Percentiles rank a stretch among this genome's conserved stretches.
Evolutionary conservation across 1,140 invertebrate species (phyloP).

Genomic region (Trichonephila clavipes): DNA sequence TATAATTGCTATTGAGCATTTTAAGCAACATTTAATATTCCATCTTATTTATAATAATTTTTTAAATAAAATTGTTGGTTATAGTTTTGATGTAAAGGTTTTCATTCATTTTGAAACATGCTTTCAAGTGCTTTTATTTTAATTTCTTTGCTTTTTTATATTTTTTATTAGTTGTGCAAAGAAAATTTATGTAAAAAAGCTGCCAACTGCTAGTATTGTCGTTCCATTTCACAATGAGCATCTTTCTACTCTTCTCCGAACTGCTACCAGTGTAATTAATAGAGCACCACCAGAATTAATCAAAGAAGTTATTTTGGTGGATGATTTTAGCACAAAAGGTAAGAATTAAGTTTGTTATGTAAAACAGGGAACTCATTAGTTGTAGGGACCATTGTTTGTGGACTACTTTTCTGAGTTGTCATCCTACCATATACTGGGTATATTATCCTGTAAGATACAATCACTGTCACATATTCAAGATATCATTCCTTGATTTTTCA

Average conservation of each 20-base stretch:
- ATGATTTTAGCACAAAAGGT: slow-evolving; percentile 89
- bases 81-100: too few species aligned
- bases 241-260: slow-evolving; percentile 92
- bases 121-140: background rate
- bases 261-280: slow-evolving; percentile 90
- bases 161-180: slow-evolving; percentile 85
- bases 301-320: slow-evolving; percentile 95
- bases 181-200: slow-evolving; percentile 87
- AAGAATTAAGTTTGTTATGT: background rate
- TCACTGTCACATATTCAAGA: too few species aligned
- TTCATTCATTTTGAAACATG: background rate
- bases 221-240: slow-evolving; percentile 98
- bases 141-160: background rate
- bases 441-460: too few species aligned
- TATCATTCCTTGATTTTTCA: too few species aligned
- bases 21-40: too few species aligned
- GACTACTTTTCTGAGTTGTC: too few species aligned
- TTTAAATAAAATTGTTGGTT: too few species aligned
- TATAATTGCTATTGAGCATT: too few species aligned
- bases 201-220: slow-evolving; percentile 91
- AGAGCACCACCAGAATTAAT: slow-evolving; percentile 90
- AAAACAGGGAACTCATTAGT: too few species aligned
- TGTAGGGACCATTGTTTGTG: too few species aligned
- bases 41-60: too few species aligned
- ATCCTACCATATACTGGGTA: too few species aligned